These are phyloP conservation scores for Dinomys branickii DNA, from an alignment of 2,113 vertebrate species.

Conservation along the genomic window DNA sequence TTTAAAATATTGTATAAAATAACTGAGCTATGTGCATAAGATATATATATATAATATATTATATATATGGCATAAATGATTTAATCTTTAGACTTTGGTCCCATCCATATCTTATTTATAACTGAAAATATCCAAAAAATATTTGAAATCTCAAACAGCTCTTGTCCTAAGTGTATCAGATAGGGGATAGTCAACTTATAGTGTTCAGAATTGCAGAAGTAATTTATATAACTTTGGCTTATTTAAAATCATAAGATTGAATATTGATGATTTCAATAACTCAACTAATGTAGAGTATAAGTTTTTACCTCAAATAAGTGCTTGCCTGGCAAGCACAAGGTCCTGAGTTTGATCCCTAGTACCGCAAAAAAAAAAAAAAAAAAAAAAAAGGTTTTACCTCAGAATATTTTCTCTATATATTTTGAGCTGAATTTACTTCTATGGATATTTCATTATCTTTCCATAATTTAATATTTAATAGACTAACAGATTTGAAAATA, in stretches of 20 bases:
- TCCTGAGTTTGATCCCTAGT: too few species aligned
- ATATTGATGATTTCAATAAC: neutral
- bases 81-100: neutral
- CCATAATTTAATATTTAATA: conserved; percentile 15
- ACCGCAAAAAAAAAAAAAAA: too few species aligned
- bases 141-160: neutral
- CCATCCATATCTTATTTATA: neutral
- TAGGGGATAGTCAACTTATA: neutral
- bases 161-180: neutral
- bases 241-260: neutral
- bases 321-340: too few species aligned
- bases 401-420: neutral
- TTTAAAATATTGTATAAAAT: conserved; percentile 12
- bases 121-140: neutral
- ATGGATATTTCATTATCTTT: neutral
- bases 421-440: conserved; percentile 46
- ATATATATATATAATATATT: too few species aligned
- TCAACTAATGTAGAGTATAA: neutral
- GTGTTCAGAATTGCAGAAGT: neutral
- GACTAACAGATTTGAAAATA: conserved; percentile 39
- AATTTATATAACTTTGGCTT: neutral
- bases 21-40: neutral
- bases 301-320: neutral
- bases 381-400: too few species aligned
- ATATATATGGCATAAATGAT: neutral